These are phyloP conservation scores for Cynoglossus semilaevis DNA, from an alignment of 2,113 vertebrate species.

Conservation along the genomic window DNA sequence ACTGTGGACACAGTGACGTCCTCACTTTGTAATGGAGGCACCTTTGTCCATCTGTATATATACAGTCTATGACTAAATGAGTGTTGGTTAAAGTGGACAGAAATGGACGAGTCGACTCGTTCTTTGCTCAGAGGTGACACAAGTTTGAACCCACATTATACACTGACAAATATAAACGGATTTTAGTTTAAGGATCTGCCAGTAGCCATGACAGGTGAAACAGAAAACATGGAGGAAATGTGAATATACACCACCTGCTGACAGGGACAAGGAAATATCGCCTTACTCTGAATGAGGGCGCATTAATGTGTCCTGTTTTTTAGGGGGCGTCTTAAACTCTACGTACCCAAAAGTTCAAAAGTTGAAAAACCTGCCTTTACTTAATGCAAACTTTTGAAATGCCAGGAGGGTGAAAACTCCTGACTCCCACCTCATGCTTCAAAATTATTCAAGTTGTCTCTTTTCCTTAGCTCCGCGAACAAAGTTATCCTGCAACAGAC, in stretches of 20 bases:
- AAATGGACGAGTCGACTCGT: too few species aligned
- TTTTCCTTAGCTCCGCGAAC: slow-evolving; percentile 43
- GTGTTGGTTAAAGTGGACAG: too few species aligned
- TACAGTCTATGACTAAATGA: too few species aligned
- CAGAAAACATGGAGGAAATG: neutral
- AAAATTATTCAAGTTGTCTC: slow-evolving; percentile 33
- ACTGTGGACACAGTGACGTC: too few species aligned
- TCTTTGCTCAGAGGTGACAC: too few species aligned
- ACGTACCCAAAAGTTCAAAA: neutral
- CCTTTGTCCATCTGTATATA: too few species aligned
- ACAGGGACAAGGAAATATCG: neutral
- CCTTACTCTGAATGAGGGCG: neutral
- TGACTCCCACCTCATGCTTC: slow-evolving; percentile 17
- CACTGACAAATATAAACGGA: too few species aligned
- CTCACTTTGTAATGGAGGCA: too few species aligned
- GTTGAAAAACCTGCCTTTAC: slow-evolving; percentile 27
- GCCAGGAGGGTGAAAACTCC: slow-evolving; percentile 12
- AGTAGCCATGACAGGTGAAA: too few species aligned
- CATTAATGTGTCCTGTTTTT: slow-evolving; percentile 1
- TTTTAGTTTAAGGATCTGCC: too few species aligned
- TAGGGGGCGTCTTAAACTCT: neutral
- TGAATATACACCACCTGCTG: neutral
- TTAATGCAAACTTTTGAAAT: slow-evolving; percentile 35
- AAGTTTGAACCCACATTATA: too few species aligned
- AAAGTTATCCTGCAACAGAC: slow-evolving; percentile 26